phyloP scores from a whole-genome alignment of 2,113 vertebrate genomes.

The Zapus hudsonius region DNA sequence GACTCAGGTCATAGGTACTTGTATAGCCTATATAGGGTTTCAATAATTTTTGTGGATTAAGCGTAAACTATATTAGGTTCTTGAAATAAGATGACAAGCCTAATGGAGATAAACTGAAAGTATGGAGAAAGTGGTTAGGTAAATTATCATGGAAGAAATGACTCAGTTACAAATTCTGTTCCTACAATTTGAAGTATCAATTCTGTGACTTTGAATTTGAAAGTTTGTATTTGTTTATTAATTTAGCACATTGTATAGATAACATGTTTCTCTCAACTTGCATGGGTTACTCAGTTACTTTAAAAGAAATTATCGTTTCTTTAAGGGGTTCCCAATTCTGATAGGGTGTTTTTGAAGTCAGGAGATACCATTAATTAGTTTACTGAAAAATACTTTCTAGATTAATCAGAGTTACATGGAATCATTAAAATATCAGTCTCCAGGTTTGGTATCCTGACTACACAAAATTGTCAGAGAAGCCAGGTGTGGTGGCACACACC shows the following conservation, averaged over 20 bases:
- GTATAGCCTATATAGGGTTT: not conserved
- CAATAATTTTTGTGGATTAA: slow-evolving; percentile 49
- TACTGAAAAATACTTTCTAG: not conserved
- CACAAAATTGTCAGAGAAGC: slow-evolving; percentile 16
- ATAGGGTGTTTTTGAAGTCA: slow-evolving; percentile 35
- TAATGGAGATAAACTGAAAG: not conserved
- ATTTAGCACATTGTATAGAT: not conserved
- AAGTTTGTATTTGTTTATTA: not conserved
- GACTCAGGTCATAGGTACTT: not conserved
- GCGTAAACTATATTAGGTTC: slow-evolving; percentile 22
- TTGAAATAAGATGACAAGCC: slow-evolving; percentile 12
- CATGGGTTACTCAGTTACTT: too few species aligned
- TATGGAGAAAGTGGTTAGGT: slow-evolving; percentile 38
- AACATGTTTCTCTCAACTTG: slow-evolving; percentile 10
- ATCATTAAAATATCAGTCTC: not conserved
- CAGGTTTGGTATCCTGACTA: not conserved
- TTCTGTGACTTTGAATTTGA: slow-evolving; percentile 49
- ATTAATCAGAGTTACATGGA: not conserved
- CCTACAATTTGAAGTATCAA: slow-evolving; percentile 25
- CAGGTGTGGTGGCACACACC: too few species aligned
- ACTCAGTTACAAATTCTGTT: slow-evolving; percentile 22
- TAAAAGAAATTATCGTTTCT: not conserved
- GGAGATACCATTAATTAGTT: not conserved
- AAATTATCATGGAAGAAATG: slow-evolving; percentile 16
- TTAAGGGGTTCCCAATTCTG: slow-evolving; percentile 13